Evolutionary conservation across 2,888 invertebrate genomes (phyloP), one percentile per base, ranked within the genome.

Genomic region (Amphipyra berbera): DNA sequence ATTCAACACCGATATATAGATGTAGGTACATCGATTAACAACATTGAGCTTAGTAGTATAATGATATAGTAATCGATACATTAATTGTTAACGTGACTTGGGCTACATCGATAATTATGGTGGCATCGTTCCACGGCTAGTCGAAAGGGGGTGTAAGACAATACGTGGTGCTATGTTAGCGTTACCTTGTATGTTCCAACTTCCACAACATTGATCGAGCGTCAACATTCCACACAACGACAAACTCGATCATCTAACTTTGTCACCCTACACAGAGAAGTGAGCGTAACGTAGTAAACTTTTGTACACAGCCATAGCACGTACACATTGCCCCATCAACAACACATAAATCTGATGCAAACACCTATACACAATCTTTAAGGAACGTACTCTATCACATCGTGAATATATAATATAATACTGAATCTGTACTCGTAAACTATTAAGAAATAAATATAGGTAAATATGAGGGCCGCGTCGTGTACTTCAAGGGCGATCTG

Each of bases 11-110:
- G 58, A 81, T 63, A 73, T 47, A 67, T 49, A 69, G 70, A 64
- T 73, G 21, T 21, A 21, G 21, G 64, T 69, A 83, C 83, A 82
- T 75, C 69, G 75, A 82, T 77, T 53, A 41, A 82, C 80, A 76
- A 82, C 79, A 82, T 68, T 61, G 62, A 82, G 60, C 33, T 48
- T 61, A 76, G 49, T 67, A 68, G 56, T 46, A 48, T 45, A 57
- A 42, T 41, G 53, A 21, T 21, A 57, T 66, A 57, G 44, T 74
- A 70, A 70, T 74, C 55, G 59, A 71, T 66, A 74, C 58, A 63
- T 66, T 68, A 12, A 65, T 42, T 46, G 62, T 48, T 59, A 61
- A 50, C 47, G 59, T 59, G 33, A 61, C n/a, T 44, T 47, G 62
- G 52, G 40, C 9, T 63, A 67, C 60, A 76, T 33, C 13, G 52